These are phyloP conservation scores for Sapayoa aenigma DNA, from an alignment of 2,113 vertebrate genomes.

Conservation along the genomic window DNA sequence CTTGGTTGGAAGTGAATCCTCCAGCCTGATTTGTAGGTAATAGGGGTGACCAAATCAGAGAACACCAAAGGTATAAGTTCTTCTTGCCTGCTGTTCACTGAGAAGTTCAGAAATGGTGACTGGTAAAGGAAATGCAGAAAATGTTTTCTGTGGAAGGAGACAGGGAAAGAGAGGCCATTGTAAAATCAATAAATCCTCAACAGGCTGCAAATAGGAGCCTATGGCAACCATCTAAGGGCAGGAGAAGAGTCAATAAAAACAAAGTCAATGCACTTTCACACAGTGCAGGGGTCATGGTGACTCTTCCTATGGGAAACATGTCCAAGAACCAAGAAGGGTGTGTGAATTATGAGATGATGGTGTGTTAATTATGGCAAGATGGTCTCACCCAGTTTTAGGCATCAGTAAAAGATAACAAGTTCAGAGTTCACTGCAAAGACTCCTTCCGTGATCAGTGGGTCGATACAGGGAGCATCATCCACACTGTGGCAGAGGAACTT, in stretches of 20 bases:
- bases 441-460: not conserved
- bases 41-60: not conserved
- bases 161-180: not conserved
- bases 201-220: not conserved
- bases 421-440: not conserved
- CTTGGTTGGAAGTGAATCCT: not conserved
- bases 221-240: not conserved
- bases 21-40: not conserved
- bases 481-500: rapidly evolving
- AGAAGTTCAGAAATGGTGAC: not conserved
- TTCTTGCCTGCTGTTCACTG: not conserved
- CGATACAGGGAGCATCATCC: not conserved
- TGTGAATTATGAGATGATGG: not conserved
- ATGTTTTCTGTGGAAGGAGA: not conserved
- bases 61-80: not conserved
- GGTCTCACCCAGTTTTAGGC: not conserved
- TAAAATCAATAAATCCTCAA: not conserved
- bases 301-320: rapidly evolving
- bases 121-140: not conserved
- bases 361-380: not conserved
- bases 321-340: not conserved
- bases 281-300: not conserved
- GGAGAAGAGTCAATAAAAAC: not conserved
- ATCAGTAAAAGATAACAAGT: not conserved
- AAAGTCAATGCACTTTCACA: not conserved